Evolutionary conservation across 2,797 vertebrate genomes (phyloP), one percentile per base, ranked within the genome.

Genomic region (Spinus pinus): DNA sequence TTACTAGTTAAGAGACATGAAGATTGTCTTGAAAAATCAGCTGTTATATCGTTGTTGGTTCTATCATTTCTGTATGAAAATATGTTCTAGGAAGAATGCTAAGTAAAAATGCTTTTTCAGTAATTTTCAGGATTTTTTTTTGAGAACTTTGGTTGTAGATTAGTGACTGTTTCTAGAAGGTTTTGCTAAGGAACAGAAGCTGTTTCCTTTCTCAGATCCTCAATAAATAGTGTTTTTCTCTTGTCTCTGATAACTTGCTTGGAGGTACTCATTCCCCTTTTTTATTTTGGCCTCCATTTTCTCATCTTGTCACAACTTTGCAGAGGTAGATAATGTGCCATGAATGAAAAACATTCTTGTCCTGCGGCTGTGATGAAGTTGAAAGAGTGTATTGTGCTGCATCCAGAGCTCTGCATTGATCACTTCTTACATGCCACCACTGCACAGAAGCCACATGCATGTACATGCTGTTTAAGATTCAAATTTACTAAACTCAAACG

Each of bases 401-500:
- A 23, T 23, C 0, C 3, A 39, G 39, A 30, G 35, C 19, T 73
- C 27, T 1, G 0, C 2, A 5, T 13, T 35, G 66, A 42, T 46
- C 0, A 1, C 4, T 78, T 69, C n/a, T 54, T 31, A 8, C 11
- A 7, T 25, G 44, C 7, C 30, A 72, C 16, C 18, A 8, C 14
- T 54, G 27, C 22, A 69, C 5, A 49, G 49, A 67, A 62, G 56
- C 10, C 6, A 31, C 6, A 41, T 8, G 35, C 2, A 25, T 5
- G 14, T 33, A 50, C 19, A 16, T 17, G 7, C 4, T 62, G 5
- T 54, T 82, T 28, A 54, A 39, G 54, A 41, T n/a, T 42, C 4
- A 86, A n/a, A 67, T 64, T 50, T 65, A 13, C 16, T 51, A 37
- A 54, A 20, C 4, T 53, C 16, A 54, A n/a, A 60, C 4, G 5